A percentile compares a stretch with the other conserved stretches of the same genome.
These are phyloP conservation scores for Ammodytes marinus DNA, from an alignment of 2,113 vertebrate genomes.

Conservation along the genomic window DNA sequence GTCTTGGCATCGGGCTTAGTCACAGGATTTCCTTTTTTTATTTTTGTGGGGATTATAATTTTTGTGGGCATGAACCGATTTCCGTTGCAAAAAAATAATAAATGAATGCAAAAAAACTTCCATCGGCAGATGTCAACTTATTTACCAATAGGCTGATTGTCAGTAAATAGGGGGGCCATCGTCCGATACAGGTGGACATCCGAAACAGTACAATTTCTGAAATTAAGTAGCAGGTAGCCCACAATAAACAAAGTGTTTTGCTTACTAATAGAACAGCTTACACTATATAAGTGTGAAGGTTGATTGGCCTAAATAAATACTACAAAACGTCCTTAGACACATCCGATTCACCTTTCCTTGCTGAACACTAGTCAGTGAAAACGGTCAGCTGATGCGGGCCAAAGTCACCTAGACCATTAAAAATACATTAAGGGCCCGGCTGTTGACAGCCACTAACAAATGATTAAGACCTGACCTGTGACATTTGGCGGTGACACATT, in stretches of 20 bases:
- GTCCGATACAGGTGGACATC: no score
- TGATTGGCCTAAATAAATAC: not conserved
- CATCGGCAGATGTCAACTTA: no score
- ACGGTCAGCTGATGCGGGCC: not conserved
- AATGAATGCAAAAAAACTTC: no score
- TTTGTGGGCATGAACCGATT: no score
- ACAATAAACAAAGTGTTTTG: slow-evolving; percentile 3
- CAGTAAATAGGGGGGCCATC: no score
- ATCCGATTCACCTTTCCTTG: no score
- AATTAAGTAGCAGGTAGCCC: not conserved
- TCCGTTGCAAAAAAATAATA: no score
- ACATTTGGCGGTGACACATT: slow-evolving; percentile 6
- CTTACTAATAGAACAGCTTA: slow-evolving; percentile 3
- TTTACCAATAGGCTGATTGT: no score
- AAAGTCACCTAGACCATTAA: not conserved
- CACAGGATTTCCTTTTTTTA: not conserved
- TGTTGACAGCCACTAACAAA: slow-evolving; percentile 10
- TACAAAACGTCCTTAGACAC: not conserved
- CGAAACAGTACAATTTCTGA: slow-evolving; percentile 12
- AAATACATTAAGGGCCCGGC: not conserved
- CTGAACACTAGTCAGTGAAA: not conserved
- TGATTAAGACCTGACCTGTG: slow-evolving; percentile 11
- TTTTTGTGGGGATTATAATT: no score
- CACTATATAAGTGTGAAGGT: not conserved
- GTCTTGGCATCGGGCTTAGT: slow-evolving; percentile 52